A percentile compares a stretch with the other conserved stretches of the same genome.
Evolutionary conservation across 1,140 invertebrate species (phyloP).

Genomic region (Tetranychus cinnabarinus): DNA sequence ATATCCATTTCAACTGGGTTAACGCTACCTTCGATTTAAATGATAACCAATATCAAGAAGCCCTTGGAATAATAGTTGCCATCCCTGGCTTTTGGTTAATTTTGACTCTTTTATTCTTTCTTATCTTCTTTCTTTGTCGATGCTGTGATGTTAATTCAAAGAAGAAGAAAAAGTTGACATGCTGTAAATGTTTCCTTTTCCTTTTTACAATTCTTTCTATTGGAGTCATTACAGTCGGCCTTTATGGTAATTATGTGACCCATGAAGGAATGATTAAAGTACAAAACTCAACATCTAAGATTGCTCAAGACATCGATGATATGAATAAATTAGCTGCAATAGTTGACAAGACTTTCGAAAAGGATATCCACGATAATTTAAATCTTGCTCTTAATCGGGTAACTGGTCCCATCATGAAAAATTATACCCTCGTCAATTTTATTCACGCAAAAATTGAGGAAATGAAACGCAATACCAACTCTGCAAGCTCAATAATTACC

Average conservation of each 20-base stretch:
- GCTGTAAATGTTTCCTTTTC: constrained; percentile 8
- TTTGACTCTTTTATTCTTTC: constrained; percentile 54
- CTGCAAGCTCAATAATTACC: constrained; percentile 15
- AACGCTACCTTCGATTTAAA: constrained; percentile 72
- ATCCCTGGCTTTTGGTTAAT: constrained; percentile 71
- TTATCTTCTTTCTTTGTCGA: constrained; percentile 70
- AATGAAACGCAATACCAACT: constrained; percentile 16
- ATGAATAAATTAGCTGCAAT: constrained; percentile 13
- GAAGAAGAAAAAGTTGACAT: constrained; percentile 4
- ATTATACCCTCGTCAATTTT: constrained; percentile 30
- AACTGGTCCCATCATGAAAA: constrained; percentile 39
- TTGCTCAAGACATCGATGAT: constrained; percentile 30
- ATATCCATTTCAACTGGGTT: constrained; percentile 55
- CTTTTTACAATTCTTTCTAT: constrained; percentile 7
- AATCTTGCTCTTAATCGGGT: constrained; percentile 42
- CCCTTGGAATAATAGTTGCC: constrained; percentile 52
- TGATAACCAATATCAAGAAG: constrained; percentile 60
- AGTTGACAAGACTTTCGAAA: constrained; percentile 25
- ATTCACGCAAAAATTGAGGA: constrained; percentile 12
- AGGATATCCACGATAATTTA: constrained; percentile 37
- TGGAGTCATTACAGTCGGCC: constrained; percentile 32
- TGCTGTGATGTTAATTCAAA: constrained; percentile 53
- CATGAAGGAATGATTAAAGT: constrained; percentile 65
- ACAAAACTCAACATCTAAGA: constrained; percentile 43
- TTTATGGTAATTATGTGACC: constrained; percentile 79